Evolutionary conservation across 2,797 vertebrate genomes (phyloP).

Genomic region (Cephalopachus bancanus): DNA sequence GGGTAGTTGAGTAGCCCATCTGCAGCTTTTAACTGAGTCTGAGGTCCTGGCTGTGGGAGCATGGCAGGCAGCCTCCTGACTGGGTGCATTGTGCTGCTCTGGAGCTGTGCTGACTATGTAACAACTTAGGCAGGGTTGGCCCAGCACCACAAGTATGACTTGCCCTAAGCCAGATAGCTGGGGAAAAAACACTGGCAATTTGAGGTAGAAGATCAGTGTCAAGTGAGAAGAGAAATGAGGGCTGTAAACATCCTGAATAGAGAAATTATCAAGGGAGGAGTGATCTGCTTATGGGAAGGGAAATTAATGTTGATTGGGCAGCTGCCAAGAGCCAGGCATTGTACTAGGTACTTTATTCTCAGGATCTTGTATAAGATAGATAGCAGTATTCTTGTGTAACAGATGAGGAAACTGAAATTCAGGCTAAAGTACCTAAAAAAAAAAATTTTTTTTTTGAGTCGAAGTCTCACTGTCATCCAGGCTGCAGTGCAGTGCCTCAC

Average conservation of each 20-base stretch:
- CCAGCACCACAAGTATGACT: not conserved
- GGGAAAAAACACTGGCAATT: not conserved
- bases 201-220: not conserved
- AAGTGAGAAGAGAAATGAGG: not conserved
- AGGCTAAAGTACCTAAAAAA: not conserved
- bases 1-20: not conserved
- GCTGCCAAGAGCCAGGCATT: not conserved
- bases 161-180: not conserved
- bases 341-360: not conserved
- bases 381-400: not conserved
- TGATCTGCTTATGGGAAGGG: not conserved
- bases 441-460: too few species aligned
- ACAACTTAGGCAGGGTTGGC: not conserved
- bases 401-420: not conserved
- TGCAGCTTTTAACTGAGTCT: not conserved
- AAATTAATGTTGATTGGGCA: not conserved
- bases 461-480: too few species aligned
- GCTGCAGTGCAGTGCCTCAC: too few species aligned
- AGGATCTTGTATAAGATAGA: not conserved
- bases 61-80: not conserved
- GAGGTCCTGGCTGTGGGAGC: not conserved
- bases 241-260: not conserved
- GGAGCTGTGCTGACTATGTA: not conserved
- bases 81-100: not conserved
- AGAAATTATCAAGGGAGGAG: not conserved